These are phyloP conservation scores for Rhingia campestris DNA, from an alignment of 2,888 invertebrate genomes.

Conservation along the genomic window DNA sequence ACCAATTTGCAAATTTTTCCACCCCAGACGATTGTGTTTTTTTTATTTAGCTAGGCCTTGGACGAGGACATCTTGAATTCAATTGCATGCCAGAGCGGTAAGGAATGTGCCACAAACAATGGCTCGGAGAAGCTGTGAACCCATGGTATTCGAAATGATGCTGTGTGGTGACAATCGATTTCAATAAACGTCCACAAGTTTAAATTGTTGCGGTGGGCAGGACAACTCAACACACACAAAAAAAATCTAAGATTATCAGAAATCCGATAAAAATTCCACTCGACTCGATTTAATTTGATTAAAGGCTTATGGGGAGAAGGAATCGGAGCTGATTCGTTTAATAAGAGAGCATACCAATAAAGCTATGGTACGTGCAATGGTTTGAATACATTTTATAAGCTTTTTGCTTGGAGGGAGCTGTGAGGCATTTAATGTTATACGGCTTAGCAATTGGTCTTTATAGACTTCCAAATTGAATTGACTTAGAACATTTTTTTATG, in stretches of 20 bases:
- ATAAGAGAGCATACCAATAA: neutral
- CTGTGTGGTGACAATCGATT: constrained; percentile 62
- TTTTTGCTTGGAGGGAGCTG: no score
- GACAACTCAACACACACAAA: neutral
- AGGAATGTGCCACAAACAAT: constrained; percentile 60
- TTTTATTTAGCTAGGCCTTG: neutral
- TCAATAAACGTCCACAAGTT: constrained; percentile 66
- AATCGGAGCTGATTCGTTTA: constrained; percentile 1
- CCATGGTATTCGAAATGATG: constrained; percentile 40
- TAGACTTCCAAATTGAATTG: no score
- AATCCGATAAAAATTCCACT: constrained; percentile 26
- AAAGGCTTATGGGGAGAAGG: constrained; percentile 11
- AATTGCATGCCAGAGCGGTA: constrained; percentile 41
- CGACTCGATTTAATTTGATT: constrained; percentile 58
- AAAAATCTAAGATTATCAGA: neutral
- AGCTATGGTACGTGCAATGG: no score
- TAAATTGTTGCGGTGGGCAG: constrained; percentile 55
- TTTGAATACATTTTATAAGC: no score
- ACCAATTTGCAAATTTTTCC: constrained; percentile 14
- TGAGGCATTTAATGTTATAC: no score
- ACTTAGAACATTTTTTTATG: no score
- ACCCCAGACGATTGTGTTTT: neutral
- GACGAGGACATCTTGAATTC: constrained; percentile 20
- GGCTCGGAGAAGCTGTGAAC: constrained; percentile 5
- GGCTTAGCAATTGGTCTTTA: no score